Evolutionary conservation across 30 jellyfish, hydroid and myxozoan species (phyloP).

Genomic region (Nemopilema nomurai): DNA sequence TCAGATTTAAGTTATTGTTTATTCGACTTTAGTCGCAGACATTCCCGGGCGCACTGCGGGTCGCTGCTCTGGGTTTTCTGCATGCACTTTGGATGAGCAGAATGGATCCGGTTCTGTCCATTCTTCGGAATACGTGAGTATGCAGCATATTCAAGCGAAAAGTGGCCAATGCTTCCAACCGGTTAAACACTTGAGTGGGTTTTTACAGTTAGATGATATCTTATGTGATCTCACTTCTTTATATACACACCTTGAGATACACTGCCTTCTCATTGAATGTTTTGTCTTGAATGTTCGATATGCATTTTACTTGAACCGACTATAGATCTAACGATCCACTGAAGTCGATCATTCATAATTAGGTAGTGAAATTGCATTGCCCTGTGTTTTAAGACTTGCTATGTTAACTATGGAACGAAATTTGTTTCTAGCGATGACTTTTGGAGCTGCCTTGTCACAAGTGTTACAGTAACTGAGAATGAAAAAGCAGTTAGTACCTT

Average conservation of each 20-base stretch:
- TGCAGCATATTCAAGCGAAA: background rate
- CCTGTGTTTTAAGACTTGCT: too few species aligned
- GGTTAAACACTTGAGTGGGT: too few species aligned
- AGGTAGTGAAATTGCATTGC: too few species aligned
- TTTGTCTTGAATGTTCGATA: too few species aligned
- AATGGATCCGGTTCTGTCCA: constrained; percentile 64
- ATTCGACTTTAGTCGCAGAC: background rate
- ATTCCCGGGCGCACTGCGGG: background rate
- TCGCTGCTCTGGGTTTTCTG: constrained; percentile 57
- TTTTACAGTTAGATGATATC: too few species aligned
- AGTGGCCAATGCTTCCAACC: too few species aligned
- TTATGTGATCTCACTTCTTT: too few species aligned
- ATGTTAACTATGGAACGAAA: background rate
- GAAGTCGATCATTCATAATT: too few species aligned
- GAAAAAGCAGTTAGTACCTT: background rate
- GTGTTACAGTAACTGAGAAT: background rate
- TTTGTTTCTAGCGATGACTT: background rate
- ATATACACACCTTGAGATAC: too few species aligned
- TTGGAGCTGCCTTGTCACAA: background rate
- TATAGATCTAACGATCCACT: too few species aligned
- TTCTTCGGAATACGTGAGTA: constrained; percentile 55
- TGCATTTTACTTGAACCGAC: too few species aligned
- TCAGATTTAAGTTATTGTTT: background rate
- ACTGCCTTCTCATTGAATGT: too few species aligned
- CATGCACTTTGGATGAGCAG: constrained; percentile 82